Conservation (phyloP, 2,888 invertebrate species). For the Eristalis arbustorum region DNA sequence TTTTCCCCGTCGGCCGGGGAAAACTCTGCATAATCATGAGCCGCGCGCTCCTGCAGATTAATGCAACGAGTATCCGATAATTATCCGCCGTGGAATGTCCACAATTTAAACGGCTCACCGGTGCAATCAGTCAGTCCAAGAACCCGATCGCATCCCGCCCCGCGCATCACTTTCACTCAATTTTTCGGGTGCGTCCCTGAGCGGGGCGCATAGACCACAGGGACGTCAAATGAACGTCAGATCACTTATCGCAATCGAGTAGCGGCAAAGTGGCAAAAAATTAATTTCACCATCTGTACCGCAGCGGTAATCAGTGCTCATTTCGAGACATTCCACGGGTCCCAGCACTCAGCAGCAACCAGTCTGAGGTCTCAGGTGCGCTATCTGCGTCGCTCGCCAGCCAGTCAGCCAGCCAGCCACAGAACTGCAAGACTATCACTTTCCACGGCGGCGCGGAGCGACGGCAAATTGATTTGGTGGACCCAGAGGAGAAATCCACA, state of each 20-base stretch:
- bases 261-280: conserved; percentile 78
- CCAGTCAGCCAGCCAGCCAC: neutral
- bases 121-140: neutral
- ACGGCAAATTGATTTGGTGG: conserved; percentile 59
- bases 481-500: conserved; percentile 59
- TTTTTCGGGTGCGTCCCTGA: too few species aligned
- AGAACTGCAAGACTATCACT: neutral
- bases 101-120: neutral
- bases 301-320: conserved; percentile 65
- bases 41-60: neutral
- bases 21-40: neutral
- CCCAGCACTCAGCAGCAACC: conserved; percentile 5
- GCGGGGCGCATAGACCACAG: too few species aligned
- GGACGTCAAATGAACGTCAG: conserved; percentile 14
- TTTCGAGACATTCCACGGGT: conserved; percentile 51
- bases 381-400: neutral
- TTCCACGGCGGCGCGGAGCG: neutral
- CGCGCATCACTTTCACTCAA: too few species aligned
- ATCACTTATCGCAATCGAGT: conserved; percentile 62
- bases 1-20: neutral
- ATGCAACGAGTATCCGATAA: neutral
- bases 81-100: neutral
- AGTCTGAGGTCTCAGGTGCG: neutral
- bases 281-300: conserved; percentile 76
- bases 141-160: too few species aligned